Percentiles rank a stretch among this genome's conserved stretches.
phyloP scores from a whole-genome alignment of 2,797 vertebrate genomes.

The Denticeps clupeoides region DNA sequence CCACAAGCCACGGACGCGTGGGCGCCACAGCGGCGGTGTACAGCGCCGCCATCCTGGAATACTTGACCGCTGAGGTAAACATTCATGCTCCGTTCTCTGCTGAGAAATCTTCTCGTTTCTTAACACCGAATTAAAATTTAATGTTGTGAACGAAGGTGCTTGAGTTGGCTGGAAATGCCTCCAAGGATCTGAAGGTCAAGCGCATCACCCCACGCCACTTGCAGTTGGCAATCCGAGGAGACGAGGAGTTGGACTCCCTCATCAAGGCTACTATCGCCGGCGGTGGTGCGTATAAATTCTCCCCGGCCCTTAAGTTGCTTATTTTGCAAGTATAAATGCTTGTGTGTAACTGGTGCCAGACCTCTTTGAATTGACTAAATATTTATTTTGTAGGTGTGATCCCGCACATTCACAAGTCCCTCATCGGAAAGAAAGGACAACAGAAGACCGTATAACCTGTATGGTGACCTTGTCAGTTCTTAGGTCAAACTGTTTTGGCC shows the following conservation, averaged over 20 bases:
- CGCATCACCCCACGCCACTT: slow-evolving; percentile 69
- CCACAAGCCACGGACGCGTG: slow-evolving; percentile 68
- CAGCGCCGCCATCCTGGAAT: slow-evolving; percentile 69
- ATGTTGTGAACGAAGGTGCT: slow-evolving; percentile 62
- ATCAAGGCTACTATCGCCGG: slow-evolving; percentile 73
- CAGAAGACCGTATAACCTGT: slow-evolving; percentile 66
- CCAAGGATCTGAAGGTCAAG: slow-evolving; percentile 71
- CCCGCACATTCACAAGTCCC: slow-evolving; percentile 71
- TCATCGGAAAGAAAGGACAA: slow-evolving; percentile 72
- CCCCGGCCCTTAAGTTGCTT: not conserved
- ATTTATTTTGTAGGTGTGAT: slow-evolving; percentile 58
- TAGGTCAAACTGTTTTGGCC: not conserved
- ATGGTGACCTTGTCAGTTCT: slow-evolving; percentile 45
- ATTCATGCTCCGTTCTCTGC: not conserved
- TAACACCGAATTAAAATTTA: too few species aligned
- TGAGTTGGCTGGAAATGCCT: slow-evolving; percentile 69
- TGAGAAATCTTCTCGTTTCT: not conserved
- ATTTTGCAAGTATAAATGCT: not conserved
- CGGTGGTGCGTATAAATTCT: slow-evolving; percentile 58
- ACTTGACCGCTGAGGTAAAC: slow-evolving; percentile 86
- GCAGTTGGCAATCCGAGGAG: slow-evolving; percentile 70
- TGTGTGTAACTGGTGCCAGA: not conserved
- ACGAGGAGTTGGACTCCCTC: slow-evolving; percentile 68
- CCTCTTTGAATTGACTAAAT: too few species aligned
- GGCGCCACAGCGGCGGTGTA: slow-evolving; percentile 69